Conservation (phyloP, 2,888 invertebrate species). For the Malthinus flaveolus region DNA sequence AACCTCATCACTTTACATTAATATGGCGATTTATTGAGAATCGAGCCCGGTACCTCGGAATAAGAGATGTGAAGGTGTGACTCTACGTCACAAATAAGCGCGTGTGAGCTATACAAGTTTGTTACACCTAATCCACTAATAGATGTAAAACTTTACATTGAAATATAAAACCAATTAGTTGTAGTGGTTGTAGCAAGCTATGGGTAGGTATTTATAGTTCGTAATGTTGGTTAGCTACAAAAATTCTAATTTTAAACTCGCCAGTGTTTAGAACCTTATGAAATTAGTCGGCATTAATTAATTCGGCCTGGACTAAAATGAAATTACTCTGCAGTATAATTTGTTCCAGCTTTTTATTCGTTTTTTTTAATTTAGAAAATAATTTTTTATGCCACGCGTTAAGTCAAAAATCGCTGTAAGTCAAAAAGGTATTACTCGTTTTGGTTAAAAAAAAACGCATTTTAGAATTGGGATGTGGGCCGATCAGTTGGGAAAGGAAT, state of each 20-base stretch:
- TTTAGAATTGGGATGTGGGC: conserved; percentile 83
- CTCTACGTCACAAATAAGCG: too few species aligned
- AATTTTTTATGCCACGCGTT: neutral
- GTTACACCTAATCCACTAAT: too few species aligned
- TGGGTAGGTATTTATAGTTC: neutral
- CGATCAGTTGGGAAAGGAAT: conserved; percentile 73
- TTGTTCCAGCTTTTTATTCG: conserved; percentile 1
- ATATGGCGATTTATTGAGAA: too few species aligned
- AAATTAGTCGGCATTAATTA: neutral
- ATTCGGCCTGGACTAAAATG: neutral
- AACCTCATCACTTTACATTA: too few species aligned
- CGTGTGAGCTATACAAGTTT: too few species aligned
- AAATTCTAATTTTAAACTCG: neutral
- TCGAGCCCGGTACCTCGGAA: too few species aligned
- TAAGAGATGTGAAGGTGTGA: too few species aligned
- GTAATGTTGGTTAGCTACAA: neutral
- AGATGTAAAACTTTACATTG: too few species aligned
- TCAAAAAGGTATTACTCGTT: neutral
- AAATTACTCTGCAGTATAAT: conserved; percentile 4
- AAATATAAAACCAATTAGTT: too few species aligned
- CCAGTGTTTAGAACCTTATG: neutral
- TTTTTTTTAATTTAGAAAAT: conserved; percentile 3
- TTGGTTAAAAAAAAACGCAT: too few species aligned
- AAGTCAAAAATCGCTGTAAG: conserved; percentile 20
- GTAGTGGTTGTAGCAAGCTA: too few species aligned